Evolutionary conservation across 2,113 vertebrate genomes (phyloP).

Genomic region (Cisticola juncidis): DNA sequence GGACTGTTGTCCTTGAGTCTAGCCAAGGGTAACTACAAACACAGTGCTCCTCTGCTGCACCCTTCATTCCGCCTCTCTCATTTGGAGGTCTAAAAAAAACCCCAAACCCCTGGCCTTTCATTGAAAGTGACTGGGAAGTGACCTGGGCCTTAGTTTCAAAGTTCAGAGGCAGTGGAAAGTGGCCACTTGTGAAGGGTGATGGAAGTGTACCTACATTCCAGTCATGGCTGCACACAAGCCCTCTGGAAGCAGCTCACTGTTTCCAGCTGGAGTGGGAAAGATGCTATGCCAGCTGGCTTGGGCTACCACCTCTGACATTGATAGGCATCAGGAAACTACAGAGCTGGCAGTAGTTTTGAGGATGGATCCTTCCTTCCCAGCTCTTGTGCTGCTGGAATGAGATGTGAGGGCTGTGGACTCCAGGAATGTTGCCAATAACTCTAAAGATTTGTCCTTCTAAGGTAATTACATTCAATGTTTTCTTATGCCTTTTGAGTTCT

Average conservation of each 20-base stretch:
- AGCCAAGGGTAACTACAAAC: background rate
- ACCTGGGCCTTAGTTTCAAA: background rate
- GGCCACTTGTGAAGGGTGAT: background rate
- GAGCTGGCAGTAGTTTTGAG: background rate
- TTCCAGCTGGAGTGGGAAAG: background rate
- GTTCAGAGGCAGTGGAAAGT: background rate
- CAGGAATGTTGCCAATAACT: background rate
- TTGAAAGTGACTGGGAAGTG: background rate
- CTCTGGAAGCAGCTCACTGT: background rate
- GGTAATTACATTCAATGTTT: background rate
- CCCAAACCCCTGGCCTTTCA: background rate
- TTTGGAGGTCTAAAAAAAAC: background rate
- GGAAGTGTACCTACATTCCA: background rate
- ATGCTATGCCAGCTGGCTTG: background rate
- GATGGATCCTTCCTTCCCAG: background rate
- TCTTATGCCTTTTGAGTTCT: background rate
- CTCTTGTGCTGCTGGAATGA: background rate
- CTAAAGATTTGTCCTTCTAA: background rate
- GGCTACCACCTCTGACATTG: background rate
- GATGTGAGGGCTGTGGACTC: background rate
- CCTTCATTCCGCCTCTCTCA: accelerated
- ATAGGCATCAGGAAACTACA: background rate
- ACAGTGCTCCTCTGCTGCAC: accelerated
- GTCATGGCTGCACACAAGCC: background rate
- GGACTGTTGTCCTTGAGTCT: background rate